Evolutionary conservation across 2,888 invertebrate genomes (phyloP).

Genomic region (Agrilus cyanescens): DNA sequence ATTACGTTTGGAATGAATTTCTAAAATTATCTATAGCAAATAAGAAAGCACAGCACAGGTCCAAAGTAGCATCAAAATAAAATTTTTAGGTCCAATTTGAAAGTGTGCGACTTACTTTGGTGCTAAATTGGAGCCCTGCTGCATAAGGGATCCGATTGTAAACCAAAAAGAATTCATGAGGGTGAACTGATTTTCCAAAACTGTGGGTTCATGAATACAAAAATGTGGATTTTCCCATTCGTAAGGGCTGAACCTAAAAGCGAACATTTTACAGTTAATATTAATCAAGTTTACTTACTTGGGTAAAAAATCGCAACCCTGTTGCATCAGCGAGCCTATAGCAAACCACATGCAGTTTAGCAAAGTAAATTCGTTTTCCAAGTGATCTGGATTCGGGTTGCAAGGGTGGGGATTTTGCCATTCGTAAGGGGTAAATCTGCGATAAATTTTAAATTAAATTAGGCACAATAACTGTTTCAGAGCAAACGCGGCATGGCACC

Average conservation of each 20-base stretch:
- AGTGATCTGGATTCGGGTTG: slow-evolving; percentile 64
- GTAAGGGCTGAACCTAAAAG: slow-evolving; percentile 77
- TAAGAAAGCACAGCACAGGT: too few species aligned
- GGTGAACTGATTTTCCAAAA: slow-evolving; percentile 83
- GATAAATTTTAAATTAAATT: slow-evolving; percentile 7
- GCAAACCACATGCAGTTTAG: slow-evolving; percentile 97
- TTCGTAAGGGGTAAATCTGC: slow-evolving; percentile 89
- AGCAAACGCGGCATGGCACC: too few species aligned
- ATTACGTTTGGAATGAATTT: too few species aligned
- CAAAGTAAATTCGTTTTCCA: slow-evolving; percentile 87
- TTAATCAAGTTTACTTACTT: slow-evolving; percentile 53
- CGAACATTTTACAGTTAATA: slow-evolving; percentile 17
- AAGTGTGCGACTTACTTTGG: slow-evolving; percentile 59
- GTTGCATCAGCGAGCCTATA: slow-evolving; percentile 89
- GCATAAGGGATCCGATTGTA: slow-evolving; percentile 85
- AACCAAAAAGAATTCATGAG: slow-evolving; percentile 91
- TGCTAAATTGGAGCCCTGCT: slow-evolving; percentile 86
- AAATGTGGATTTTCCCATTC: slow-evolving; percentile 87
- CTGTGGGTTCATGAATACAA: slow-evolving; percentile 73
- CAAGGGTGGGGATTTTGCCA: slow-evolving; percentile 86
- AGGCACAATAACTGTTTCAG: too few species aligned
- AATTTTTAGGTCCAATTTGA: background rate
- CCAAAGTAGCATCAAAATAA: too few species aligned
- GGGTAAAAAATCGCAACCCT: slow-evolving; percentile 90
- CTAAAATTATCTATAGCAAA: too few species aligned